Evolutionary conservation across 1,140 invertebrate genomes (phyloP), one percentile per base, ranked within the genome.

Genomic region (Drosophila burlai): DNA sequence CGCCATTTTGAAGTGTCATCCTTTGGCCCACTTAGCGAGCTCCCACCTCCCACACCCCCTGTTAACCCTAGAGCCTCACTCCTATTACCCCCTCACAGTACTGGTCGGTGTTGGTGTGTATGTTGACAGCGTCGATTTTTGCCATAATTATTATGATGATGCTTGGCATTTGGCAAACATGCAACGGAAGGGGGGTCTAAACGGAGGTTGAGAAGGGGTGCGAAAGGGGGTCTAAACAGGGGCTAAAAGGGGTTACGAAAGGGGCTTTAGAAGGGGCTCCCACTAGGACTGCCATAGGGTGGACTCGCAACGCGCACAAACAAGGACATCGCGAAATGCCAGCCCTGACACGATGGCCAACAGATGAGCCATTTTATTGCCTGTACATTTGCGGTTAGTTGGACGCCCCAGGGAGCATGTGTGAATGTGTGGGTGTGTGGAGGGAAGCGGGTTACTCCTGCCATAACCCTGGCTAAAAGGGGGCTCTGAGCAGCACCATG

Each of bases 101-200:
- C 47, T 76, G 61, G 76, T 50, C 47, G 60, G 36, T 46, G 45
- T 46, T 46, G 24, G 38, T 65, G 57, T 52, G 49, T 47, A 26
- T 54, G 78, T 84, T 78, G 85, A 89, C 85, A 89, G 63, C 74
- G 73, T 79, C 81, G 61, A 90, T 90, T 89, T 89, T 89, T 89
- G 55, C 84, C 85, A 89, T 90, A 89, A 89, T 89, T 89, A 89
- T 90, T 89, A 89, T 89, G 85, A 89, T 89, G 85, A 90, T 89
- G 85, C 85, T 89, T 72, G 84, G 85, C 84, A 81, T 84, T 84
- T 89, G 85, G 78, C 85, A 89, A 90, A 89, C 84, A 90, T 74
- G 75, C 85, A 73, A 71, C 42, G 43, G 16, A 74, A 45, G 57
- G 71, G 57, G 71, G 43, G 66, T 18, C 36, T 2, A 59, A 16